A percentile compares a stretch with the other conserved stretches of the same genome.
phyloP scores from a whole-genome alignment of 2,888 invertebrate genomes.

The Cryptus viduatorius region DNA sequence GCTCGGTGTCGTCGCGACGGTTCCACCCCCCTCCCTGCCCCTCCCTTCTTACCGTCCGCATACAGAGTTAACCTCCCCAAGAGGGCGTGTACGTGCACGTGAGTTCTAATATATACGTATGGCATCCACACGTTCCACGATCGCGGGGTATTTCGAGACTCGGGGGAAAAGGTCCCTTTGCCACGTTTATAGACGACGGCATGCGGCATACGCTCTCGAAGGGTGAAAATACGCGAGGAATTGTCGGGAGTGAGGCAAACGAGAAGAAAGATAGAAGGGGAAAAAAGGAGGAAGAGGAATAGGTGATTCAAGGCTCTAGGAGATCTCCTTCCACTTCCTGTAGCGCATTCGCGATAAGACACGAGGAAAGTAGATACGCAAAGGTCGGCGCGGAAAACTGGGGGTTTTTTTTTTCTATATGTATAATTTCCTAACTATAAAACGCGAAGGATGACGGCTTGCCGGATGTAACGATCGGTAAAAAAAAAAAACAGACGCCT shows the following conservation, averaged over 20 bases:
- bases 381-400: not conserved
- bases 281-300: slow-evolving; percentile 14
- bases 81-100: not conserved
- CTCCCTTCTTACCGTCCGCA: not conserved
- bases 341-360: slow-evolving; percentile 34
- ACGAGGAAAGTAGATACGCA: not conserved
- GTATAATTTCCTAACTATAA: not conserved
- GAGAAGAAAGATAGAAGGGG: not conserved
- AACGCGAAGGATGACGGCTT: slow-evolving; percentile 9
- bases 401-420: not conserved
- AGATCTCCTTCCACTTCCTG: slow-evolving; percentile 57
- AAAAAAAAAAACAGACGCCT: slow-evolving; percentile 26
- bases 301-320: slow-evolving; percentile 45
- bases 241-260: slow-evolving; percentile 36
- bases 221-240: slow-evolving; percentile 32
- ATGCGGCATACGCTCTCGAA: slow-evolving; percentile 12
- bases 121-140: slow-evolving; percentile 34
- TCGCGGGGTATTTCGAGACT: slow-evolving; percentile 19
- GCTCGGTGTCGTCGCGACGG: slow-evolving; percentile 4
- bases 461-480: slow-evolving; percentile 40
- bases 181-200: slow-evolving; percentile 13
- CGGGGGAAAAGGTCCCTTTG: slow-evolving; percentile 5
- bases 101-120: slow-evolving; percentile 15
- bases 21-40: not conserved
- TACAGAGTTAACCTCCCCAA: not conserved